These are phyloP conservation scores for Bubalus kerabau DNA, from an alignment of 2,113 vertebrate species.

Conservation along the genomic window DNA sequence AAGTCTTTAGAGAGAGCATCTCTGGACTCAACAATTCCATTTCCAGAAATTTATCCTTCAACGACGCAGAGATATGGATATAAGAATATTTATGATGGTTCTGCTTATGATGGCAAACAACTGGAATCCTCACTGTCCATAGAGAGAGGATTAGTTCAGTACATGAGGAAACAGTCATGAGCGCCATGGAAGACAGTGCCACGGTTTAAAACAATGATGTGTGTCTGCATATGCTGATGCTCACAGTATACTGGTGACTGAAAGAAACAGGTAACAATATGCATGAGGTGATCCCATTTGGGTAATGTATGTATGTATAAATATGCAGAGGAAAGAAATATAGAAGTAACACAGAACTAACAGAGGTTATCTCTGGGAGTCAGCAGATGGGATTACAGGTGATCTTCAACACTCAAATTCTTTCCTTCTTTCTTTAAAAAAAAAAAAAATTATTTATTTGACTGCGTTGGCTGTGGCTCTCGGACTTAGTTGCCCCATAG, in stretches of 20 bases:
- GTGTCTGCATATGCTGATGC: constrained; percentile 39
- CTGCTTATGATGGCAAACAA: constrained; percentile 31
- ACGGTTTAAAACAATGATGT: background rate
- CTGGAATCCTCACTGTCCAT: constrained; percentile 35
- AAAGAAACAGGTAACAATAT: constrained; percentile 34
- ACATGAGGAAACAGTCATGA: background rate
- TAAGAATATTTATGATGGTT: constrained; percentile 42
- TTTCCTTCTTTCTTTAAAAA: background rate
- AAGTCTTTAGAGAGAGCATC: constrained; percentile 39
- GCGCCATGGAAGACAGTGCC: background rate
- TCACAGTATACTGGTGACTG: background rate
- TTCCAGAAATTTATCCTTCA: constrained; percentile 52
- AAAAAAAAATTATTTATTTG: background rate
- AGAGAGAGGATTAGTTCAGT: constrained; percentile 31
- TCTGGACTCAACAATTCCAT: constrained; percentile 37
- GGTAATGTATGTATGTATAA: constrained; percentile 55
- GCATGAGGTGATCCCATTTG: constrained; percentile 47
- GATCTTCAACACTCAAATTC: constrained; percentile 7
- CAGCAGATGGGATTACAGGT: background rate
- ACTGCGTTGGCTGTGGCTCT: background rate
- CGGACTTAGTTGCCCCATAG: background rate
- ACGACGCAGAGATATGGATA: background rate
- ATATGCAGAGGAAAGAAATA: constrained; percentile 46
- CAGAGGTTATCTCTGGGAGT: constrained; percentile 46
- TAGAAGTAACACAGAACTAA: constrained; percentile 9